phyloP scores from a whole-genome alignment of 2,113 vertebrate genomes.

The Haemorhous mexicanus region DNA sequence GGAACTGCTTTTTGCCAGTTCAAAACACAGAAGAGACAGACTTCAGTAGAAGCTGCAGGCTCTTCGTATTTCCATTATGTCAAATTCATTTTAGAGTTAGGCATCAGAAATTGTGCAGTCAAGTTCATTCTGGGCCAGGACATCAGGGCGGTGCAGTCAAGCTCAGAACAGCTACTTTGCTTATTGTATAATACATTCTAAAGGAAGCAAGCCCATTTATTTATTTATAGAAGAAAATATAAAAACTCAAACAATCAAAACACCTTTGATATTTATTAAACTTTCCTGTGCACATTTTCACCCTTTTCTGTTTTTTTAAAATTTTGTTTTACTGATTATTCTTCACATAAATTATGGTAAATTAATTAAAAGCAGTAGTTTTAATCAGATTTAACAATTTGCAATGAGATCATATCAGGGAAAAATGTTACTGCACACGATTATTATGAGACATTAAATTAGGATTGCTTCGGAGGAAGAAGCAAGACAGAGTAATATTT shows the following conservation, averaged over 20 bases:
- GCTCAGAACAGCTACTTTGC: not conserved
- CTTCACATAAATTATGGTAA: not conserved
- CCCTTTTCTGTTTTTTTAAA: not conserved
- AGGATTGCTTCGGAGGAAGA: not conserved
- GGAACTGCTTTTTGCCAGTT: not conserved
- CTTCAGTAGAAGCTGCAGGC: slow-evolving; percentile 45
- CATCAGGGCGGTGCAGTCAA: slow-evolving; percentile 13
- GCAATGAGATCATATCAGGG: not conserved
- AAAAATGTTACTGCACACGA: not conserved
- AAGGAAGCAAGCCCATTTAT: not conserved
- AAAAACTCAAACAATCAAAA: not conserved
- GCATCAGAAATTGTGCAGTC: slow-evolving; percentile 49
- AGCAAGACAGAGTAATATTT: not conserved
- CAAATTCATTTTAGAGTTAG: slow-evolving; percentile 43
- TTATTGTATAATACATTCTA: not conserved
- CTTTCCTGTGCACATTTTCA: not conserved
- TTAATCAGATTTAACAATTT: not conserved
- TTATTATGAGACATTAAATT: not conserved
- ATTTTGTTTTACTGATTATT: not conserved
- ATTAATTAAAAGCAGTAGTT: not conserved
- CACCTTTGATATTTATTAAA: not conserved
- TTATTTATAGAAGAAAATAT: not conserved
- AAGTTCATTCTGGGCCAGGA: slow-evolving; percentile 23
- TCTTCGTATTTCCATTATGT: slow-evolving; percentile 57
- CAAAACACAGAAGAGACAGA: not conserved